Base-by-base conservation (phyloP, 2,797 vertebrate species). In the Pseudochromis fuscus region DNA sequence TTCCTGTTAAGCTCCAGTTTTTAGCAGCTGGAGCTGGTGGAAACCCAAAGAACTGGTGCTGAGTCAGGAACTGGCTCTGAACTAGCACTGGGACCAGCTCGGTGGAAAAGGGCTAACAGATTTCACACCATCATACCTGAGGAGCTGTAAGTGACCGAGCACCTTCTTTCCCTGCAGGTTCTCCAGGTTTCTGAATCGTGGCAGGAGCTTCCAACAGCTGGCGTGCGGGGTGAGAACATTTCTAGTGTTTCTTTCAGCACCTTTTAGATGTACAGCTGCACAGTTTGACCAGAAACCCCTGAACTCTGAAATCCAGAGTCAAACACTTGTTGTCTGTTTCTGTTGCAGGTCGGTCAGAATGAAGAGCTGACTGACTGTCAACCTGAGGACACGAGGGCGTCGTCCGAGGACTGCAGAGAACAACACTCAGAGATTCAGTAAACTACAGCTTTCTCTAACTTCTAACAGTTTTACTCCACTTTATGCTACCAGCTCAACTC, bases 121-220 rank as follows among this genome's bases (percentile, higher is more conserved):
- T 33, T 21, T n/a, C 12, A 31, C 23, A 37, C 15, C 19, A 30
- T 51, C 3, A 6, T 2, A 5, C 30, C 11, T 56, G 21, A 49
- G 1, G 6, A 7, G 9, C 9, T 67, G 16, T 31, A 42, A 10
- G 6, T 28, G 11, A 59, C 16, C 2, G 12, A n/a, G 8, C 18
- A 4, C 8, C 16, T 44, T 38, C 35, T 2, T 45, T 5, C 8
- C 16, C 6, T 4, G 10, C 77, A 94, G 93, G 67, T 86, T 84
- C 21, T 53, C 81, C n/a, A 90, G 81, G 72, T 90, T 89, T 66
- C 50, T 91, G 73, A 90, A 91, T 69, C 84, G 87, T 16, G n/a
- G 18, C 52, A 52, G 59, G 64, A 67, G 72, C 70, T 23, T 1
- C 4, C 58, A 83, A 42, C 63, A 50, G 40, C 12, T 8, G 0